Conservation (phyloP, 1,140 invertebrate species). For the Spodoptera litura region DNA sequence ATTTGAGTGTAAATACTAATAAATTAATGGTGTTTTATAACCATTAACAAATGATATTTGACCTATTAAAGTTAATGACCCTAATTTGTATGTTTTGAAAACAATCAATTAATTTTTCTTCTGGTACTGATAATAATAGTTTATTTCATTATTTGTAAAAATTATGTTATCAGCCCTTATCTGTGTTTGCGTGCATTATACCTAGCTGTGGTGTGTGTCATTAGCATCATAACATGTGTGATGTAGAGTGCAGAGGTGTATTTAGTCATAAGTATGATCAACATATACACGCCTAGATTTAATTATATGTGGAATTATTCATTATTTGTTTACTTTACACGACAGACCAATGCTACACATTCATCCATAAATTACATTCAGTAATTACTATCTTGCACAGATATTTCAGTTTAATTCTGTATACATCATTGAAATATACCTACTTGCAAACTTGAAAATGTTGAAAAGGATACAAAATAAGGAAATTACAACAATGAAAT, state of each 20-base stretch:
- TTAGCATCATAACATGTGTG: neutral
- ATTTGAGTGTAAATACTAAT: too few species aligned
- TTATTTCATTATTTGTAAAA: conserved; percentile 42
- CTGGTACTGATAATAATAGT: conserved; percentile 57
- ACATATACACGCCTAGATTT: neutral
- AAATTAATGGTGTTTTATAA: too few species aligned
- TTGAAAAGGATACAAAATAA: neutral
- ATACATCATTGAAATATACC: too few species aligned
- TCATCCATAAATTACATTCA: neutral
- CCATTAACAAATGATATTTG: too few species aligned
- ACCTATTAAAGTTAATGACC: neutral
- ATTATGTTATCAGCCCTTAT: conserved; percentile 56
- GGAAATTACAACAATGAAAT: neutral
- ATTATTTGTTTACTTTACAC: conserved; percentile 1
- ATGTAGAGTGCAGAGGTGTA: neutral
- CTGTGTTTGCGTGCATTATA: conserved; percentile 25
- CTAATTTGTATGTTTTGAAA: conserved; percentile 16
- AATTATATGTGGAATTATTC: neutral
- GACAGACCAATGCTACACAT: neutral
- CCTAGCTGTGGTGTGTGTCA: conserved; percentile 1
- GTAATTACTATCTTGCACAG: neutral
- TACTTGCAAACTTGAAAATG: too few species aligned
- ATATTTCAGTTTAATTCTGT: neutral
- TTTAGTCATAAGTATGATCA: neutral
- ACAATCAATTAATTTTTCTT: conserved; percentile 51